Evolutionary conservation across 2,797 vertebrate species (phyloP).

Genomic region (Leuciscus waleckii): DNA sequence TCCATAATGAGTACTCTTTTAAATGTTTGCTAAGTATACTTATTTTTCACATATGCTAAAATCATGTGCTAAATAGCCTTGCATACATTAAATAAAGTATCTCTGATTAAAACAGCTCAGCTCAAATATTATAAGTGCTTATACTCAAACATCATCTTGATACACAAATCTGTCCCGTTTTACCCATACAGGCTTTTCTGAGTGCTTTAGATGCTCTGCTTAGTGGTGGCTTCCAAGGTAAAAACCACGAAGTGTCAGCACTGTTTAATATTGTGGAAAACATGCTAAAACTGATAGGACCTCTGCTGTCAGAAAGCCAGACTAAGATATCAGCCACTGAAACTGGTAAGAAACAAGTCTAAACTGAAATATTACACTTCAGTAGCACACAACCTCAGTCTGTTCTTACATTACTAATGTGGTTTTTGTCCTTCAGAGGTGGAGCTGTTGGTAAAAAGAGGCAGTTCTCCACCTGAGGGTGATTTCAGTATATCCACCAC

Average conservation of each 20-base stretch:
- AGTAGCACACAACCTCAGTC: neutral
- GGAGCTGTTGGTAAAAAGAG: constrained; percentile 59
- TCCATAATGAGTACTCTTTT: too few relatives aligned
- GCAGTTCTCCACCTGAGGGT: constrained; percentile 56
- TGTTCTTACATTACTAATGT: neutral
- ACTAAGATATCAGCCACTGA: neutral
- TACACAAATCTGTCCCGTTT: constrained; percentile 27
- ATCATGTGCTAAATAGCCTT: neutral
- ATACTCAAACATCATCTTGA: constrained; percentile 40
- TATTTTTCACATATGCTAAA: neutral
- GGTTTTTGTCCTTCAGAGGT: constrained; percentile 66
- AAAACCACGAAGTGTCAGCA: constrained; percentile 65
- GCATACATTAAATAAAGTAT: neutral
- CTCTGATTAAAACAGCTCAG: neutral
- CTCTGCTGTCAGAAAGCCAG: constrained; percentile 34
- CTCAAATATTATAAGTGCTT: constrained; percentile 40
- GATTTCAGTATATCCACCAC: constrained; percentile 57
- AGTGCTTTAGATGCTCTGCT: constrained; percentile 65
- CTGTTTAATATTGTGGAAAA: constrained; percentile 71
- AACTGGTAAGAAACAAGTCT: constrained; percentile 65
- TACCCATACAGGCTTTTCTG: constrained; percentile 66
- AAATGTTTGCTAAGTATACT: neutral
- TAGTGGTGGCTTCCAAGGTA: constrained; percentile 29
- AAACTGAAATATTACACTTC: neutral
- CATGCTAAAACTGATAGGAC: constrained; percentile 61